These are phyloP conservation scores for Dicyrtoma fusca DNA, from an alignment of 2,888 invertebrate genomes.

Conservation along the genomic window DNA sequence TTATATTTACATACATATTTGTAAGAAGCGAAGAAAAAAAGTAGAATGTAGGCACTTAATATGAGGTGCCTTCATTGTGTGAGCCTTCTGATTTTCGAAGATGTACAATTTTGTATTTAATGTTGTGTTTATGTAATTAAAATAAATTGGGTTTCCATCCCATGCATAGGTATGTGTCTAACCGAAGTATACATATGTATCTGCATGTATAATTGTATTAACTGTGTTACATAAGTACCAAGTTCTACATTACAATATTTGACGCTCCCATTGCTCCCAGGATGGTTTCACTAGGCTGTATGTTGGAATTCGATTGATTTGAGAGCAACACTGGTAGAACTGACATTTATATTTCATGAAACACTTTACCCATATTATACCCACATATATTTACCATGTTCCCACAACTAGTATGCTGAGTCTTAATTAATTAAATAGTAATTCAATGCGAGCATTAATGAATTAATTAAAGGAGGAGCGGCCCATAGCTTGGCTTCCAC, in stretches of 20 bases:
- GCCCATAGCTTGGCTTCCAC: not conserved
- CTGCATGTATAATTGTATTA: too few species aligned
- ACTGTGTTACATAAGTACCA: not conserved
- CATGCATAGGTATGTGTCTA: too few species aligned
- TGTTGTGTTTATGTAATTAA: too few species aligned
- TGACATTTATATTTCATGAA: slow-evolving; percentile 19
- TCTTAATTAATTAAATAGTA: slow-evolving; percentile 32
- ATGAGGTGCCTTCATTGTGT: too few species aligned
- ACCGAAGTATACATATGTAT: too few species aligned
- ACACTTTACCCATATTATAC: slow-evolving; percentile 12
- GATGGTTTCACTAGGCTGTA: not conserved
- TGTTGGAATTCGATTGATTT: too few species aligned
- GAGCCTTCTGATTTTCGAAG: too few species aligned
- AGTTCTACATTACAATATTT: not conserved
- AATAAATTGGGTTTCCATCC: not conserved
- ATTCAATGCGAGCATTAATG: slow-evolving; percentile 23
- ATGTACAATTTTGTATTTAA: too few species aligned
- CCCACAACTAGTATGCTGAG: not conserved
- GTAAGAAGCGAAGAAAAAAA: too few species aligned
- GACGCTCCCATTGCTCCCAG: not conserved
- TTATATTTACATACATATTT: too few species aligned
- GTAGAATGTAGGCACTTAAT: too few species aligned
- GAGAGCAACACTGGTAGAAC: too few species aligned
- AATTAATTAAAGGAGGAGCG: slow-evolving; percentile 15
- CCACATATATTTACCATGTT: slow-evolving; percentile 10